Evolutionary conservation across 2,888 invertebrate genomes (phyloP).

Genomic region (Odontomyia ornata): DNA sequence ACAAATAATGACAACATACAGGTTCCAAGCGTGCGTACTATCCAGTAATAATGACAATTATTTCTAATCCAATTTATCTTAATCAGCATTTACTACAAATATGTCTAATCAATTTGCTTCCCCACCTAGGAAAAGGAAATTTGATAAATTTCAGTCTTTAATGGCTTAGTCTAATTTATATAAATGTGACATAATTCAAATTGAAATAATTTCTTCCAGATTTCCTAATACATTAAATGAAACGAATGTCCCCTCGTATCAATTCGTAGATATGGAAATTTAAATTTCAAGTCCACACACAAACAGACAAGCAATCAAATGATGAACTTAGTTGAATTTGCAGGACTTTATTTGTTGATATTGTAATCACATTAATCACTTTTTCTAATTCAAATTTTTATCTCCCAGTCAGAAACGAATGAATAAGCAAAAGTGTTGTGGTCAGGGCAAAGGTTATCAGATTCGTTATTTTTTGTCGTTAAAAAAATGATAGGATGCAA

Average conservation of each 20-base stretch:
- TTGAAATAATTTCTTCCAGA: conserved; percentile 36
- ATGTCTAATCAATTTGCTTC: background rate
- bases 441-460: conserved; percentile 17
- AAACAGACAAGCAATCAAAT: background rate
- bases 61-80: conserved; percentile 31
- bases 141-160: conserved; percentile 12
- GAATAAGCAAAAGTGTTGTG: conserved; percentile 4
- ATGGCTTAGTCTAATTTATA: background rate
- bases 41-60: background rate
- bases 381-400: conserved; percentile 32
- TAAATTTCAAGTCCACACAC: background rate
- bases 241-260: background rate
- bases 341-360: conserved; percentile 15
- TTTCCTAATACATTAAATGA: conserved; percentile 25
- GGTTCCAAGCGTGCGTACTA: conserved; percentile 9
- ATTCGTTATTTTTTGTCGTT: background rate
- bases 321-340: conserved; percentile 3
- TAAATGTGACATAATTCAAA: conserved; percentile 1
- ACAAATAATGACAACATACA: conserved; percentile 28
- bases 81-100: conserved; percentile 26
- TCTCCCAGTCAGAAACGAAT: conserved; percentile 18
- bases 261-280: conserved; percentile 8
- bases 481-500: conserved; percentile 33
- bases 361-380: background rate
- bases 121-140: conserved; percentile 33